phyloP scores from a whole-genome alignment of 1,140 invertebrate genomes.

The Bombus huntii region DNA sequence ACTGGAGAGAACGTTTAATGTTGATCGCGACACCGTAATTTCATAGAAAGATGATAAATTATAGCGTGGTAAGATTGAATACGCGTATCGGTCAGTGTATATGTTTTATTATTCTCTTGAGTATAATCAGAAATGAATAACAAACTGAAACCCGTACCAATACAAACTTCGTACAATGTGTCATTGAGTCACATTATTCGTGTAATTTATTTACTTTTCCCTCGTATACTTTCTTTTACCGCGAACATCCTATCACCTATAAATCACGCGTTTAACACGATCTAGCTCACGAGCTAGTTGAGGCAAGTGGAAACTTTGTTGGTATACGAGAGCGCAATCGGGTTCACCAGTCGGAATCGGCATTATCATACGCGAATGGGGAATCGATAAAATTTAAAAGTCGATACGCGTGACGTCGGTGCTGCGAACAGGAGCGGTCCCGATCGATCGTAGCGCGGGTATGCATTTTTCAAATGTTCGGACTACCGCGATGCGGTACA shows the following conservation, averaged over 20 bases:
- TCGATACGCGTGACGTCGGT: constrained; percentile 20
- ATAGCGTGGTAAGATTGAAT: not conserved
- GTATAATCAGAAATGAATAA: not conserved
- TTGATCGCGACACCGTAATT: not conserved
- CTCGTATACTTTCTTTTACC: not conserved
- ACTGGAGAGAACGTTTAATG: not conserved
- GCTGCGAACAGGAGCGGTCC: not conserved
- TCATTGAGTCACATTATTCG: not conserved
- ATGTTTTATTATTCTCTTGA: not conserved
- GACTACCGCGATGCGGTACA: constrained; percentile 44
- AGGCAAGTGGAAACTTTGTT: not conserved
- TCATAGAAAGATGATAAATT: not conserved
- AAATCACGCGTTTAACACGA: constrained; percentile 19
- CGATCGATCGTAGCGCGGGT: constrained; percentile 37
- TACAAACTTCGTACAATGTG: not conserved
- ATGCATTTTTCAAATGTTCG: constrained; percentile 55
- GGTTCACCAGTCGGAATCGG: not conserved
- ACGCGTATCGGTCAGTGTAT: not conserved
- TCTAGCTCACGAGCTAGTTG: not conserved
- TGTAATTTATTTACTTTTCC: constrained; percentile 7
- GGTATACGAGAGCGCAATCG: not conserved
- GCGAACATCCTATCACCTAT: not conserved
- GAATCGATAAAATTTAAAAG: constrained; percentile 52
- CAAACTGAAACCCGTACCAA: not conserved
- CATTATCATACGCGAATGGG: constrained; percentile 36